Conservation (phyloP, 2,888 invertebrate genomes). For the Drosophila heteroneura region DNA sequence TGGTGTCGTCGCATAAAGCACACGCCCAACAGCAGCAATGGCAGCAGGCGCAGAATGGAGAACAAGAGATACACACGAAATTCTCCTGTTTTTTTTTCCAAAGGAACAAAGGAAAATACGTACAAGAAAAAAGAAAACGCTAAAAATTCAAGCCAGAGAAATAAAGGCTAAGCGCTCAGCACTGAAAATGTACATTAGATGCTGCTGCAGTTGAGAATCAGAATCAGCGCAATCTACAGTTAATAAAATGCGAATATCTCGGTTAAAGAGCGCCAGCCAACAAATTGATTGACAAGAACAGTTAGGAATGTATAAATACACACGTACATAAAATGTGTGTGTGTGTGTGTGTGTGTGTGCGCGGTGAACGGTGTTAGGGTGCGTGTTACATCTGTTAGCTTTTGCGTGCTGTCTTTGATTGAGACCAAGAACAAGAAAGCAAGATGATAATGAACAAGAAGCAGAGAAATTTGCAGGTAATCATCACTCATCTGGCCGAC, state of each 20-base stretch:
- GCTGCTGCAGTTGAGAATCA: constrained; percentile 2
- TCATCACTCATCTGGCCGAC: constrained; percentile 51
- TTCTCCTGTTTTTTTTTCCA: constrained; percentile 39
- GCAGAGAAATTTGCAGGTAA: constrained; percentile 40
- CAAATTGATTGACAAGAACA: constrained; percentile 42
- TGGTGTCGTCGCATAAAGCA: constrained; percentile 31
- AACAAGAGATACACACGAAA: constrained; percentile 65
- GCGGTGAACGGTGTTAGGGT: constrained; percentile 13
- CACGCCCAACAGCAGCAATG: constrained; percentile 38
- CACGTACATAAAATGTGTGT: background rate
- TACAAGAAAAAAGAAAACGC: constrained; percentile 3
- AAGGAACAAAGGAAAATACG: constrained; percentile 58
- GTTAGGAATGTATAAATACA: constrained; percentile 23
- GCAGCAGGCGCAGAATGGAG: constrained; percentile 16
- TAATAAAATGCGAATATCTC: constrained; percentile 50
- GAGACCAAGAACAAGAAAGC: constrained; percentile 42
- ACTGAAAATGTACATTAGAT: constrained; percentile 2
- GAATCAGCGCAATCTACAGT: constrained; percentile 37
- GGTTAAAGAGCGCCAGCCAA: constrained; percentile 24
- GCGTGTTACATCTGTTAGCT: constrained; percentile 57
- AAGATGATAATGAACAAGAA: constrained; percentile 11
- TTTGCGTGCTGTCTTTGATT: constrained; percentile 39
- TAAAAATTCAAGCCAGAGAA: background rate
- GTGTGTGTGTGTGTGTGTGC: background rate
- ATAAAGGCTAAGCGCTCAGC: constrained; percentile 10